Base-by-base conservation (phyloP, 2,797 vertebrate genomes). In the Threskiornis aethiopicus region DNA sequence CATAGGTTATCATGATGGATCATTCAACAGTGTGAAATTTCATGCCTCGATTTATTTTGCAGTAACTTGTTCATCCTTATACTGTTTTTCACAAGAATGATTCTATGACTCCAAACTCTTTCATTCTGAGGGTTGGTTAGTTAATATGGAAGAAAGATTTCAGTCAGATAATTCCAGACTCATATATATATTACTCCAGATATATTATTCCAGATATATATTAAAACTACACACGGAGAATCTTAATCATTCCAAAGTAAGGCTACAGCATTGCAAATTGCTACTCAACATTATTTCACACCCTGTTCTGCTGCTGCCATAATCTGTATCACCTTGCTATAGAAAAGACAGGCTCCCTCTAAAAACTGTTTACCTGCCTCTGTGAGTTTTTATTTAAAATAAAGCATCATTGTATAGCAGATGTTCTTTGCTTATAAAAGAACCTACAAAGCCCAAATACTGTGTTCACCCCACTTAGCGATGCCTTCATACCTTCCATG, bases 401-500 rank as follows among this genome's bases (percentile, higher is more conserved):
- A 84, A 79, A 90, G 41, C 21, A 54, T 62, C 54, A 31, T 1
- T 54, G 51, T 14, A 19, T 24, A 92, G 66, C 0, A 89, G 14
- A 47, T 59, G 29, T 61, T 77, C 44, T 92, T 77, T 52, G 52
- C 29, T 87, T 66, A 85, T 16, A n/a, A 77, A 83, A 54, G 16
- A 87, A 52, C 15, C 54, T 67, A 18, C 31, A 78, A 76, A 52
- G 58, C 66, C 66, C 71, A 87, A 73, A 77, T 17, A 65, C 2
- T 29, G 37, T 69, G 49, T 87, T 93, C 37, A 66, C 9, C 42
- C n/a, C n/a, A 11, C 51, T 58, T 22, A 85, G 57, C 20, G 85
- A 79, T 26, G 72, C 26, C 81, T 92, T 92, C 89, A 82, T 98
- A 99, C 99, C 99, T 99, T 92, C 98, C 97, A 81, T 99, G 96